Evolutionary conservation across 2,797 vertebrate genomes (phyloP), one percentile per base, ranked within the genome.

Genomic region (Brachymystax lenok): DNA sequence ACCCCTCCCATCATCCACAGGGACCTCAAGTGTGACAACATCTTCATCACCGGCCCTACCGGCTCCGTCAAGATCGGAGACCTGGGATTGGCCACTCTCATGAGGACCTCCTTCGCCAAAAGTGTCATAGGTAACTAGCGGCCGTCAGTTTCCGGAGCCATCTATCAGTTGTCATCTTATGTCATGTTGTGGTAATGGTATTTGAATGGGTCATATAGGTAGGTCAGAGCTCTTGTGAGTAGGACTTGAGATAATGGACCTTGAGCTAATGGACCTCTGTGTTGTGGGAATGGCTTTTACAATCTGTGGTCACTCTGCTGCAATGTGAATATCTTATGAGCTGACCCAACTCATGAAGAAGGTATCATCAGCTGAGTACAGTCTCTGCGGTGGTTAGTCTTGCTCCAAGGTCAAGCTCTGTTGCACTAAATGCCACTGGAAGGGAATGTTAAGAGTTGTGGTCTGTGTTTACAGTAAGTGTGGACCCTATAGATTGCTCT

Each of bases 11-110:
- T 99, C 77, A 96, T 99, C 83, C 97, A 99, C 85, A 95, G 97
- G n/a, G 97, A 98, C 89, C 94, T 99, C 77, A 99, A 99, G 68
- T 98, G 97, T 79, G 97, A 99, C 93, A 99, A 99, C 91, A 98
- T 99, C 90, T 99, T 99, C 86, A 99, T 99, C 91, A 99, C 97
- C 0, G 97, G 97, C 66, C 97, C 97, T 72, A 99, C 97, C 3
- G 97, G 97, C 77, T 98, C 97, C 3, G 97, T 98, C 75, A 99
- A 99, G 89, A 98, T 99, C 66, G 97, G 97, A 0, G 97, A 99
- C 88, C 92, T 99, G 52, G 97, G 97, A 35, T 89, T 99, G 81
- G 97, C 97, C 73, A 99, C 97, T 33, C 94, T 99, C 74, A 99
- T 98, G 97, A 91, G 97, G 66, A 98, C 97, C 19, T 98, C 97